A percentile compares a stretch with the other conserved stretches of the same genome.
Conservation (phyloP, 2,113 vertebrate genomes). For the Mesoclemmys tuberculata region DNA sequence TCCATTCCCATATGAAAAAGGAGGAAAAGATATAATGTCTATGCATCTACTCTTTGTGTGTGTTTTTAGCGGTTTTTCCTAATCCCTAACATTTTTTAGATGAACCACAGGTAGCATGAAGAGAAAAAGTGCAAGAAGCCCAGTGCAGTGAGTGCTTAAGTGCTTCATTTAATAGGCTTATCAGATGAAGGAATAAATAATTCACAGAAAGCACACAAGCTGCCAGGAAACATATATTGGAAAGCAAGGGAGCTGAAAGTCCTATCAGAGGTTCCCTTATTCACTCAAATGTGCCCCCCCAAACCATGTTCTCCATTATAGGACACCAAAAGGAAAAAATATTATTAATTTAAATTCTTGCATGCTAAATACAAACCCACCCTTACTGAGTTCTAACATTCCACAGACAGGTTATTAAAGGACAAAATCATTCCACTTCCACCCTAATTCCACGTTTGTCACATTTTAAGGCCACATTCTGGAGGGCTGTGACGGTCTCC, state of each 20-base stretch:
- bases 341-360: not conserved
- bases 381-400: not conserved
- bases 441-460: not conserved
- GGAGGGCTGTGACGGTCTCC: not conserved
- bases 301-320: not conserved
- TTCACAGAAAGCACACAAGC: slow-evolving; percentile 38
- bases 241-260: not conserved
- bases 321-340: not conserved
- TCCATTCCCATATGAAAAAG: not conserved
- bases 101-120: not conserved
- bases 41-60: not conserved
- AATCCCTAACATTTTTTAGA: not conserved
- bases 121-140: not conserved
- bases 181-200: slow-evolving; percentile 65
- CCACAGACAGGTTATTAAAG: not conserved
- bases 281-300: not conserved
- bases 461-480: not conserved
- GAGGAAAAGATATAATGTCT: rapidly evolving
- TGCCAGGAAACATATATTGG: slow-evolving; percentile 25
- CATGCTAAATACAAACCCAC: not conserved
- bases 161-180: slow-evolving; percentile 53
- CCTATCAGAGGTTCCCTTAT: not conserved
- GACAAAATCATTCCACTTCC: not conserved
- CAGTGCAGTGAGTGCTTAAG: slow-evolving; percentile 41
- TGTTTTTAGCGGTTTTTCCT: not conserved